Percentiles rank a stretch among this genome's conserved stretches.
phyloP scores from a whole-genome alignment of 1,140 invertebrate genomes.

The Stenopsyche tienmushanensis region DNA sequence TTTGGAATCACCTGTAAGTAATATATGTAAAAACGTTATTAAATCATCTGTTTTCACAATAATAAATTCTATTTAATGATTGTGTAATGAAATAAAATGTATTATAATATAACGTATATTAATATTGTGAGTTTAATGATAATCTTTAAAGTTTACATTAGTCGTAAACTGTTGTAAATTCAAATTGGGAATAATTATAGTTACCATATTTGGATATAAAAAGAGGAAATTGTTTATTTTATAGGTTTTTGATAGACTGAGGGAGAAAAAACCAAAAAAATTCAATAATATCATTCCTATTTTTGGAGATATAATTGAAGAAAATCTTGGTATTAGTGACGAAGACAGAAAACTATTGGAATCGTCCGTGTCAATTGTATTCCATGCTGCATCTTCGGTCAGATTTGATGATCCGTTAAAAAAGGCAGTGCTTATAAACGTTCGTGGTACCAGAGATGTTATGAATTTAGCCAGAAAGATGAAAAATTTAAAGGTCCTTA shows the following conservation, averaged over 20 bases:
- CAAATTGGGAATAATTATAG: no score
- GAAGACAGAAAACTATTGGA: slow-evolving; percentile 45
- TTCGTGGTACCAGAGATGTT: slow-evolving; percentile 56
- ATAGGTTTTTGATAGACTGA: slow-evolving; percentile 46
- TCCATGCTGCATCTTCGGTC: slow-evolving; percentile 35
- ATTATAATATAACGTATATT: no score
- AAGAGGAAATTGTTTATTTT: no score
- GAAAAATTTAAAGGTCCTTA: slow-evolving; percentile 55
- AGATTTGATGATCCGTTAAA: slow-evolving; percentile 78
- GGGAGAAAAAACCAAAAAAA: slow-evolving; percentile 47
- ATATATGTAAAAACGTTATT: no score
- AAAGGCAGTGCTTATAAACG: slow-evolving; percentile 56
- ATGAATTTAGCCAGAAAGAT: slow-evolving; percentile 58
- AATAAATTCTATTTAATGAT: no score
- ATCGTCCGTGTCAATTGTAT: slow-evolving; percentile 25
- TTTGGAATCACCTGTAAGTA: slow-evolving; percentile 31
- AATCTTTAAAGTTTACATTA: no score
- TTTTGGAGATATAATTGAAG: slow-evolving; percentile 59
- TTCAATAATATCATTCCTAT: slow-evolving; percentile 58
- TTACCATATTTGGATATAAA: no score
- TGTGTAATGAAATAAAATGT: no score
- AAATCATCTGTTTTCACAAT: no score
- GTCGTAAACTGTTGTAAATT: no score
- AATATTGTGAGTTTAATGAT: no score
- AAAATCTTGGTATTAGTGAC: slow-evolving; percentile 24